phyloP scores from a whole-genome alignment of 2,888 invertebrate genomes.

The Unio pictorum region DNA sequence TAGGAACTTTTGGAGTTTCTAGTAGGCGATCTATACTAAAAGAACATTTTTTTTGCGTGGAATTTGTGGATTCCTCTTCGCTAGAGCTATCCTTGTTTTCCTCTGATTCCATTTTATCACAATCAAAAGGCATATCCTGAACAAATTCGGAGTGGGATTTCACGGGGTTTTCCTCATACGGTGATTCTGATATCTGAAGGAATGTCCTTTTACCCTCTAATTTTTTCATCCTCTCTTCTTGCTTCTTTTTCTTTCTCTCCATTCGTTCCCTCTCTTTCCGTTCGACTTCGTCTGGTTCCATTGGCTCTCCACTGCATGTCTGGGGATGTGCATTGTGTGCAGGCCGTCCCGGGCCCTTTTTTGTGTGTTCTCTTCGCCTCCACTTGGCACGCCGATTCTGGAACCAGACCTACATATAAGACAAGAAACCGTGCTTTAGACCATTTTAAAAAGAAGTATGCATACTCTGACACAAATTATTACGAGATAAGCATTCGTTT shows the following conservation, averaged over 20 bases:
- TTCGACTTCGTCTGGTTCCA: constrained; percentile 82
- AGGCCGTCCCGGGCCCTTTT: constrained; percentile 97
- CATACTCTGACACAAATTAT: too few species aligned
- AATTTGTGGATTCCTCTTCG: too few species aligned
- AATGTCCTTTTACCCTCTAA: constrained; percentile 48
- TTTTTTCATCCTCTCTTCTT: constrained; percentile 83
- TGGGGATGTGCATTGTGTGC: constrained; percentile 99
- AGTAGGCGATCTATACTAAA: constrained; percentile 73
- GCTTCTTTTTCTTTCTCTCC: constrained; percentile 84
- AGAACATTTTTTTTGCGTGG: constrained; percentile 40
- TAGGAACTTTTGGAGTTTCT: constrained; percentile 72
- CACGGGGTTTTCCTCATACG: too few species aligned
- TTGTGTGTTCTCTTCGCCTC: constrained; percentile 99
- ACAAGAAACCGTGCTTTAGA: too few species aligned
- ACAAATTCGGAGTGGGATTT: too few species aligned
- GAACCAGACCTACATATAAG: constrained; percentile 93
- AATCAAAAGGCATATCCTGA: too few species aligned
- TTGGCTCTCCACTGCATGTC: constrained; percentile 97
- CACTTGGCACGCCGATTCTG: constrained; percentile 99
- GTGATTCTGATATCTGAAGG: constrained; percentile 11
- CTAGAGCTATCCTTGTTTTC: too few species aligned
- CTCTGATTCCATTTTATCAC: too few species aligned
- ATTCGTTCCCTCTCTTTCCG: constrained; percentile 68
- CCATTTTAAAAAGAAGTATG: too few species aligned
- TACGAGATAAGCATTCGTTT: too few species aligned